A percentile compares a stretch with the other conserved stretches of the same genome.
Conservation (phyloP, 1,140 invertebrate genomes). For the Pseudobourletiella spinata region DNA sequence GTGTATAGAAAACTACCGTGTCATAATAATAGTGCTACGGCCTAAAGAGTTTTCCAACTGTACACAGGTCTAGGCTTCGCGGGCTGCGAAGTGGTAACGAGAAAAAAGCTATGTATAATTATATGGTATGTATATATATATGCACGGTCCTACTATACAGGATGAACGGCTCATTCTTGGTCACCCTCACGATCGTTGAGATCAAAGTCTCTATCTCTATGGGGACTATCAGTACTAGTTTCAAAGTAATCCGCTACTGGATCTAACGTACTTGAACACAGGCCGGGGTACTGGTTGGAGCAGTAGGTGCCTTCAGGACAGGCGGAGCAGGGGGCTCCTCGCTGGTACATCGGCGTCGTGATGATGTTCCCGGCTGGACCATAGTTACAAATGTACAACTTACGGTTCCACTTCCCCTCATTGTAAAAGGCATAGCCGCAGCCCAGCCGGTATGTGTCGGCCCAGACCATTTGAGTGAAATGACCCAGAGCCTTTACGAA, state of each 20-base stretch:
- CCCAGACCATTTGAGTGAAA: slow-evolving; percentile 61
- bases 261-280: slow-evolving; percentile 36
- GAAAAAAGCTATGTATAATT: too few species aligned
- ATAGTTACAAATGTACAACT: slow-evolving; percentile 78
- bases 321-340: slow-evolving; percentile 38
- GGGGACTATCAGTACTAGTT: slow-evolving; percentile 2
- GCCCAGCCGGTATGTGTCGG: slow-evolving; percentile 63
- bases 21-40: too few species aligned
- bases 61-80: too few species aligned
- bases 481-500: slow-evolving; percentile 40
- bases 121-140: too few species aligned
- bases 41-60: too few species aligned
- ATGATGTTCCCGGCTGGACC: slow-evolving; percentile 51
- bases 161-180: too few species aligned
- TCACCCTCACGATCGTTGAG: too few species aligned
- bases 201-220: too few species aligned
- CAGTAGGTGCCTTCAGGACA: slow-evolving; percentile 39
- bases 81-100: too few species aligned
- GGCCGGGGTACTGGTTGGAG: slow-evolving; percentile 37
- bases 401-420: slow-evolving; percentile 44
- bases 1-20: too few species aligned
- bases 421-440: slow-evolving; percentile 73
- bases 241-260: slow-evolving; percentile 5
- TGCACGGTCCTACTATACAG: too few species aligned
- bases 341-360: slow-evolving; percentile 38